Evolutionary conservation across 2,888 invertebrate species (phyloP), one percentile per base, ranked within the genome.

Genomic region (Drymonia ruficornis): DNA sequence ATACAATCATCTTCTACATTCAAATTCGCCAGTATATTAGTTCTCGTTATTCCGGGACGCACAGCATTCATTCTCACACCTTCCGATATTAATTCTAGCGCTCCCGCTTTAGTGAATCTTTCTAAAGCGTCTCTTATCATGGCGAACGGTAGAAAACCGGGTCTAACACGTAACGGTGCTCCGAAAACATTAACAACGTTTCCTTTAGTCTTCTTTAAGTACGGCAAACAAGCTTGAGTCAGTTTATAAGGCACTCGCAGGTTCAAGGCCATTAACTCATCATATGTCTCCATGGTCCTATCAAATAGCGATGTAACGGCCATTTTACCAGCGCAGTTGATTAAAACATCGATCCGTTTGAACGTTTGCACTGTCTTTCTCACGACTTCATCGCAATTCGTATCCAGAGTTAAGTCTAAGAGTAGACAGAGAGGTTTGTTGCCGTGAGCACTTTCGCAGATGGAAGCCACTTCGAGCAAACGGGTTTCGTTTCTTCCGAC

Each of bases 51-150:
- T 0, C 86, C 87, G 1, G 87, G 84, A 19, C 86, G 65, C 0
- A 88, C 87, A 1, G 85, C 85, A 44, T 87, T 88, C 79, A 88
- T 86, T 49, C 84, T 73, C 0, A 87, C 74, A 0, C 85, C 86
- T 53, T 83, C 86, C 0, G 74, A 66, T 0, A 78, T 79, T n/a
- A 86, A 53, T 57, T 88, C 87, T 7, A 83, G 58, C 1, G 82
- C 82, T 2, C 82, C 85, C 0, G 80, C 72, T 45, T 78, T 80
- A 0, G 87, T 86, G 53, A 88, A 87, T 23, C 76, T 71, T 43
- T 85, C 83, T 50, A 87, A 42, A 0, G 86, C 87, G 38, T 83
- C 83, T 53, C 70, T 65, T 9, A 82, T 76, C 81, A 86, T 86
- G 0, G 76, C 70, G 28, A 75, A 80, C 0, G 80, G 78, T 18